phyloP scores from a whole-genome alignment of 2,113 vertebrate species.

The Phocoena phocoena region DNA sequence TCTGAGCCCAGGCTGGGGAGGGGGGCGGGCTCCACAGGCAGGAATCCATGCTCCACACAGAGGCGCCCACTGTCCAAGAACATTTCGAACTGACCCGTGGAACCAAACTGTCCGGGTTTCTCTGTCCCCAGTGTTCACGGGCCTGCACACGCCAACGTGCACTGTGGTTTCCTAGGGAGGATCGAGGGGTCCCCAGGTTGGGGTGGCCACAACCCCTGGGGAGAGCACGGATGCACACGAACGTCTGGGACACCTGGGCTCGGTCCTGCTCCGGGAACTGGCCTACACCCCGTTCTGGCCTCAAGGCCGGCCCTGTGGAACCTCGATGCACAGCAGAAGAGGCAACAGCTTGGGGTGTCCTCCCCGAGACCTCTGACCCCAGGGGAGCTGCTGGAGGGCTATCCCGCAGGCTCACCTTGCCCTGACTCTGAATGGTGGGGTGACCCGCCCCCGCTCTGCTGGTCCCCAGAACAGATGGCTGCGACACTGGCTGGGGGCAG shows the following conservation, averaged over 20 bases:
- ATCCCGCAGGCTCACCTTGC: accelerated
- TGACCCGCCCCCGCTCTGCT: accelerated
- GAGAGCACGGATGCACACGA: not conserved
- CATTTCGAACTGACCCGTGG: not conserved
- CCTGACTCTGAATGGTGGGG: not conserved
- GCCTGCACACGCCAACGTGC: accelerated
- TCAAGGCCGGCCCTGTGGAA: accelerated
- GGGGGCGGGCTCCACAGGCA: too few relatives aligned
- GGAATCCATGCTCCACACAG: too few relatives aligned
- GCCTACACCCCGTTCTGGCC: accelerated
- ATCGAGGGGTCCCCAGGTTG: not conserved
- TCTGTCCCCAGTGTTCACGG: not conserved
- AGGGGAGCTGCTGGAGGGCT: accelerated
- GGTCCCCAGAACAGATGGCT: not conserved
- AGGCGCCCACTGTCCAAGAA: not conserved
- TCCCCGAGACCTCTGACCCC: not conserved
- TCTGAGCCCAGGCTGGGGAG: too few relatives aligned
- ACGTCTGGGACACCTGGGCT: accelerated
- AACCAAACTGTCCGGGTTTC: not conserved
- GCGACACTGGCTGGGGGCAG: not conserved
- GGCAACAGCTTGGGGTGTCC: accelerated
- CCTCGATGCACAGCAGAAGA: not conserved
- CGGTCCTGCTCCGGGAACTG: accelerated
- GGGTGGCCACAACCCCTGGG: accelerated
- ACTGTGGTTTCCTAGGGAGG: not conserved